phyloP scores from a whole-genome alignment of 2,888 invertebrate genomes.

The Archips crataeganus region DNA sequence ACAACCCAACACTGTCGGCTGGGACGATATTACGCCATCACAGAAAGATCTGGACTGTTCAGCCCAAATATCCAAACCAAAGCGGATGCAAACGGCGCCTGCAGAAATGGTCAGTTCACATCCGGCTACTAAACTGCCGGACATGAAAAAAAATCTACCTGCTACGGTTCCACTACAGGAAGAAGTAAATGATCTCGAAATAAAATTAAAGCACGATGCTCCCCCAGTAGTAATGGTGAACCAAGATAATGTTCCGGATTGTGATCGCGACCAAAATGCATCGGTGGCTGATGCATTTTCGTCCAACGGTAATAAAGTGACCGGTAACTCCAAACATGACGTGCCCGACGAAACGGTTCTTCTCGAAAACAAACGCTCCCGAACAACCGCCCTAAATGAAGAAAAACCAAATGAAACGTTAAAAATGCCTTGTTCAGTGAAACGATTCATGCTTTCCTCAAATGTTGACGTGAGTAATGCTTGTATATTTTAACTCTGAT shows the following conservation, averaged over 20 bases:
- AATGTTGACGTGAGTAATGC: conserved; percentile 76
- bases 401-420: not conserved
- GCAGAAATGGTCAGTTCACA: conserved; percentile 6
- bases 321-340: not conserved
- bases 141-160: not conserved
- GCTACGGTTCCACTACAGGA: not conserved
- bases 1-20: conserved; percentile 89
- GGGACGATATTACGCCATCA: conserved; percentile 87
- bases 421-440: conserved; percentile 45
- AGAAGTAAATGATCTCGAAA: not conserved
- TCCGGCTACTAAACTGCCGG: not conserved
- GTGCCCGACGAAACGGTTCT: not conserved
- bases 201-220: not conserved
- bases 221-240: not conserved
- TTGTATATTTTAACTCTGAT: not conserved
- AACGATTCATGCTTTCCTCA: conserved; percentile 79
- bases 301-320: not conserved
- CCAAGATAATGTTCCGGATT: not conserved
- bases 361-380: not conserved
- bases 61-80: conserved; percentile 3
- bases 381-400: not conserved
- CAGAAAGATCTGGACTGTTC: conserved; percentile 28
- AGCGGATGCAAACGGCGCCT: conserved; percentile 17
- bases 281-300: not conserved
- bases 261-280: not conserved